A percentile compares a stretch with the other conserved stretches of the same genome.
Conservation (phyloP, 2,888 invertebrate species). For the Dinocampus coccinellae region DNA sequence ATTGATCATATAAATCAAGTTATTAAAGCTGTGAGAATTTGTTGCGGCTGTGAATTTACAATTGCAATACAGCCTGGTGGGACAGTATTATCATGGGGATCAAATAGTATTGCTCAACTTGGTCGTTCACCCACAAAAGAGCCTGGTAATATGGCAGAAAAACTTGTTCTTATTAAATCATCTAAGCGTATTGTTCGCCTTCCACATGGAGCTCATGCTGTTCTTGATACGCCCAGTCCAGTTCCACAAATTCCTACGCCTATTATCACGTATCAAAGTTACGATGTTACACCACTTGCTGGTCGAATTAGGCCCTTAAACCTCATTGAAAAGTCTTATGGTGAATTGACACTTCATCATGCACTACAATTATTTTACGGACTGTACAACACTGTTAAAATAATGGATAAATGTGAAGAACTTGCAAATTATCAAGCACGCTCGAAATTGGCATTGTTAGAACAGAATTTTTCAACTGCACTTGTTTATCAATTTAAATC, state of each 20-base stretch:
- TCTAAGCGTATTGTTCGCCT: slow-evolving; percentile 81
- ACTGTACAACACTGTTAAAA: slow-evolving; percentile 62
- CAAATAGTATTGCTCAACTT: slow-evolving; percentile 77
- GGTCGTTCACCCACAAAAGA: slow-evolving; percentile 73
- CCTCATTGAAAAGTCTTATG: slow-evolving; percentile 61
- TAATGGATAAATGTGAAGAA: slow-evolving; percentile 67
- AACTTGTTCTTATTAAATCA: slow-evolving; percentile 79
- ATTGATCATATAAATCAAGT: slow-evolving; percentile 57
- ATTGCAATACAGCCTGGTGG: slow-evolving; percentile 76
- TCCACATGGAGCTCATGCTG: slow-evolving; percentile 69
- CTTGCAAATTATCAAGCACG: slow-evolving; percentile 70
- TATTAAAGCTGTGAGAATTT: slow-evolving; percentile 69
- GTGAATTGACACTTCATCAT: slow-evolving; percentile 67
- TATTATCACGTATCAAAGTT: slow-evolving; percentile 66
- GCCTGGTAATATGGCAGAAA: slow-evolving; percentile 71
- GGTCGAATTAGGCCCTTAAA: slow-evolving; percentile 59
- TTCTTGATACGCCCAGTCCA: slow-evolving; percentile 66
- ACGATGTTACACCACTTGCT: slow-evolving; percentile 60
- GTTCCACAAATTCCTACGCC: slow-evolving; percentile 68
- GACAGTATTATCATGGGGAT: slow-evolving; percentile 82
- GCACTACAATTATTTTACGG: slow-evolving; percentile 68
- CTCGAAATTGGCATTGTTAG: slow-evolving; percentile 68
- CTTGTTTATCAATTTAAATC: slow-evolving; percentile 68
- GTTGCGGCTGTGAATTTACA: slow-evolving; percentile 84
- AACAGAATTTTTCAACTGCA: slow-evolving; percentile 67